Conservation (phyloP, 2,888 invertebrate species). For the Antheraea assamensis region DNA sequence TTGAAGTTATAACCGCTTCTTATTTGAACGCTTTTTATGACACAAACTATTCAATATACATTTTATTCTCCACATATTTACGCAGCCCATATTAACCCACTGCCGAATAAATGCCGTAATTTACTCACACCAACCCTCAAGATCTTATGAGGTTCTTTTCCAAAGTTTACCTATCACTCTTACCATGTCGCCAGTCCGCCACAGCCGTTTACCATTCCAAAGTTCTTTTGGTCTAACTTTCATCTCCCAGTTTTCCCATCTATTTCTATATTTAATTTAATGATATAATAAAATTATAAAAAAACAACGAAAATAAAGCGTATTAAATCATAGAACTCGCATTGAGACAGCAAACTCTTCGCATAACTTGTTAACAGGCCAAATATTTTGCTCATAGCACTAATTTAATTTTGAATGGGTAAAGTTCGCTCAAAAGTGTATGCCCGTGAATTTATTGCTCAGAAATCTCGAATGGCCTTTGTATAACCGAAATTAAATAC, state of each 20-base stretch:
- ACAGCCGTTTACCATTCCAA: too few species aligned
- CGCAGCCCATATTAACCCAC: too few species aligned
- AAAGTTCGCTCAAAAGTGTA: constrained; percentile 40
- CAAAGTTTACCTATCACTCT: too few species aligned
- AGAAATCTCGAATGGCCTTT: constrained; percentile 29
- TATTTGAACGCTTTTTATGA: background rate
- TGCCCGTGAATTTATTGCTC: constrained; percentile 35
- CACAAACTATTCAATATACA: too few species aligned
- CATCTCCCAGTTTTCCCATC: too few species aligned
- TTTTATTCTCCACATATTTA: too few species aligned
- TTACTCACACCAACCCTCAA: too few species aligned
- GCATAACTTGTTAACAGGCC: constrained; percentile 20
- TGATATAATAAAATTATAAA: background rate
- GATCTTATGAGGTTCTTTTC: too few species aligned
- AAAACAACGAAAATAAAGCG: background rate
- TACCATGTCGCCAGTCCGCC: too few species aligned
- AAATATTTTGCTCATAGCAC: constrained; percentile 41
- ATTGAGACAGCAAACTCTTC: constrained; percentile 13
- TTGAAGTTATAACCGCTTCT: background rate
- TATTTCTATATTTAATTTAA: too few species aligned
- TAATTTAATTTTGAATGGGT: constrained; percentile 46
- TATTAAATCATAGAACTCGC: constrained; percentile 11
- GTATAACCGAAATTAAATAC: constrained; percentile 26
- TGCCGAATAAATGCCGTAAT: too few species aligned
- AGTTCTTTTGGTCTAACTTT: too few species aligned